Evolutionary conservation across 1,140 invertebrate genomes (phyloP).

Genomic region (Spodoptera litura): DNA sequence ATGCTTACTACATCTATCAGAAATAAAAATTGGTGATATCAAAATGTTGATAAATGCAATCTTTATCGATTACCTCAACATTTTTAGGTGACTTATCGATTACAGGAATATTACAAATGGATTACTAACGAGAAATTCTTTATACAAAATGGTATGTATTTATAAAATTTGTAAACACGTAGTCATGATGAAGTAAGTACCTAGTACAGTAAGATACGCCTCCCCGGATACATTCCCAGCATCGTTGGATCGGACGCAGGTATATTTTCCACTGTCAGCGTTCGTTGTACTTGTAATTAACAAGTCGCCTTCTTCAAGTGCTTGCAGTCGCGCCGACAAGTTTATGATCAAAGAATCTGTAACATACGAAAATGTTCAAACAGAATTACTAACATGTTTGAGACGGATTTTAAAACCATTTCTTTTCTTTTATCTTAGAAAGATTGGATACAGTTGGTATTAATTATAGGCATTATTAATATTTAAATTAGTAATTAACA

Average conservation of each 20-base stretch:
- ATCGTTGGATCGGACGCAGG: constrained; percentile 95
- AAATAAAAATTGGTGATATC: constrained; percentile 9
- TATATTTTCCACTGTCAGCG: constrained; percentile 95
- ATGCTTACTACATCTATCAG: background rate
- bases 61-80: constrained; percentile 1
- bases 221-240: constrained; percentile 94
- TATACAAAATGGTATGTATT: background rate
- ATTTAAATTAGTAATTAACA: background rate
- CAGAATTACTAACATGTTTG: background rate
- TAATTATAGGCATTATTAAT: no score
- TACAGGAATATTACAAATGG: constrained; percentile 18
- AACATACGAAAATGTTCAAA: constrained; percentile 48
- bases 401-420: no score
- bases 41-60: constrained; percentile 19
- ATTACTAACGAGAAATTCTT: constrained; percentile 1
- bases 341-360: constrained; percentile 82
- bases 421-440: no score
- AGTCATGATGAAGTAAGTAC: constrained; percentile 85
- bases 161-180: constrained; percentile 23
- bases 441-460: no score
- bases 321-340: constrained; percentile 90
- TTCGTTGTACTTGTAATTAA: constrained; percentile 94
- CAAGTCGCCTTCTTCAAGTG: constrained; percentile 94
- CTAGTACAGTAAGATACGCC: constrained; percentile 93
- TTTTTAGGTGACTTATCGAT: constrained; percentile 29